Conservation (phyloP, 2,113 vertebrate species). For the Anas platyrhynchos region DNA sequence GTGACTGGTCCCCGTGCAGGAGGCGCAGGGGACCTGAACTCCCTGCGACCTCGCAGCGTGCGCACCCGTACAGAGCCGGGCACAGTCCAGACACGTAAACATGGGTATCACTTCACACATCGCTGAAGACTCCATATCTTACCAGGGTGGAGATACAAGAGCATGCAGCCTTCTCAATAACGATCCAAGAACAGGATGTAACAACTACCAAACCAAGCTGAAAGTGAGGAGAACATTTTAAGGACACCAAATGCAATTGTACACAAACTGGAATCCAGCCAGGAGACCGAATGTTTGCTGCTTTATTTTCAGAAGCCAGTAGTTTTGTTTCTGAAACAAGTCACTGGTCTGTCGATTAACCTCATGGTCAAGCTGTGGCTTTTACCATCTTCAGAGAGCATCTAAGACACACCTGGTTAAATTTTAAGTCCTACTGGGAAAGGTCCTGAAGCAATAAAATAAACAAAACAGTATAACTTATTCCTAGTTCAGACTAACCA, state of each 20-base stretch:
- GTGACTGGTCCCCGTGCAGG: accelerated
- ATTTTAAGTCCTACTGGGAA: background rate
- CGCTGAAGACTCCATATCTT: background rate
- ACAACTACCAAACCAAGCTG: background rate
- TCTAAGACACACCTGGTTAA: background rate
- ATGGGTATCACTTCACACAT: background rate
- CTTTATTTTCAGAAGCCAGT: background rate
- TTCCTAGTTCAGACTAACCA: background rate
- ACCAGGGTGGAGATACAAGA: background rate
- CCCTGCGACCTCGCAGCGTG: background rate
- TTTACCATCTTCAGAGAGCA: background rate
- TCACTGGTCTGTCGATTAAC: background rate
- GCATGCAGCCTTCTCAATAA: background rate
- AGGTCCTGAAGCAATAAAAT: background rate
- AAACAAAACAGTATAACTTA: background rate
- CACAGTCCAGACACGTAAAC: background rate
- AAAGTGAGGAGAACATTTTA: background rate
- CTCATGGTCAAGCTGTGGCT: background rate
- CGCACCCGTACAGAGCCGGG: background rate
- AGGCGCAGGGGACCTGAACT: background rate
- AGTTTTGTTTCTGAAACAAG: background rate
- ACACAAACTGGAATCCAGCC: background rate
- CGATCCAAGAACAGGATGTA: background rate
- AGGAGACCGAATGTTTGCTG: background rate
- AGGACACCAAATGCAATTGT: background rate